Evolutionary conservation across 2,888 invertebrate species (phyloP), one percentile per base, ranked within the genome.

Genomic region (Volucella bombylans): DNA sequence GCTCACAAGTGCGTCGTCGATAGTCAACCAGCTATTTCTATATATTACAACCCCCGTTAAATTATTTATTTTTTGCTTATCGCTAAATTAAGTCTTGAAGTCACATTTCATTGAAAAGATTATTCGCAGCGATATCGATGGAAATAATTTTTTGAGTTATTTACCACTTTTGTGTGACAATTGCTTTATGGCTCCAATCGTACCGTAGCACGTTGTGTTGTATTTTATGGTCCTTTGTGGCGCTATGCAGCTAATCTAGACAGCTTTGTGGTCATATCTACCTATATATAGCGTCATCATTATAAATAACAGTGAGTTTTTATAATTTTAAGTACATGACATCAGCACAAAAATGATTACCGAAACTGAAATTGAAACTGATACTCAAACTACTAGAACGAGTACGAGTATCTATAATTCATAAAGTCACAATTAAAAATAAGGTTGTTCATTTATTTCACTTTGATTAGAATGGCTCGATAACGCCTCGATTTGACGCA

Each of bases 271-370:
- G 61, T 31, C 31, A 69, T 80, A 69, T 68, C 52, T 69, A 31
- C 6, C 31, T 31, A 31, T 31, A 39, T 72, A 61, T 68, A 80
- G 47, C 83, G 83, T 83, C 83, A 83, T 59, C 69, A 65, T 83
- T 83, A 83, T 80, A 65, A 73, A 71, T 80, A 83, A 74, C 69
- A 74, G 79, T 80, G 80, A 83, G 65, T 31, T 80, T 55, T 65
- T 14, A 38, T 54, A 69, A 57, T 65, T 74, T 74, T 72, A 59
- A 80, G 68, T 80, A 80, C 73, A 83, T 83, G 83, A 83, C 83
- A 83, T 83, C 83, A 83, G 80, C 64, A 61, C 14, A n/a, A 38
- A 81, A 77, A 65, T 77, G 77, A 77, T 71, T 65, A 77, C 77
- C 31, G 52, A 82, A 31, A 6, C 6, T 6, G 31, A 31, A 31